A percentile compares a stretch with the other conserved stretches of the same genome.
Conservation (phyloP, 2,113 vertebrate genomes). For the Ammospiza caudacuta region DNA sequence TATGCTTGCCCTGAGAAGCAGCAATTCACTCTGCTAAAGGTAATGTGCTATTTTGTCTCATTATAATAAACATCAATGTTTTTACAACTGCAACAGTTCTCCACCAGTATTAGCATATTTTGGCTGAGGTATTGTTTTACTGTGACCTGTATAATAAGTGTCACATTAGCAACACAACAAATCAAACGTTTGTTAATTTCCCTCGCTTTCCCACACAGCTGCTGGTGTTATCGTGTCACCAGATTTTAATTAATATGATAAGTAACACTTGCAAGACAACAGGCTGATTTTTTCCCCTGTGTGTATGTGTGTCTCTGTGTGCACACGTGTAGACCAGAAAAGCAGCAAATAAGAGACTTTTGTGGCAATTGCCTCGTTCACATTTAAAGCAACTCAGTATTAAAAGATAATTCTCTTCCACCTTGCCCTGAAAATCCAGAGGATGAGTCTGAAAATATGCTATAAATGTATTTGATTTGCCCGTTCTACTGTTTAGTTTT, state of each 20-base stretch:
- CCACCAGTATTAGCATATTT: constrained; percentile 90
- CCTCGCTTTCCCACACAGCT: constrained; percentile 94
- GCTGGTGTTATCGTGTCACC: constrained; percentile 92
- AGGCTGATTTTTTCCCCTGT: constrained; percentile 80
- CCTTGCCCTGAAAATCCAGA: constrained; percentile 11
- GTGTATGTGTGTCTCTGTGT: constrained; percentile 55
- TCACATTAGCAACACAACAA: constrained; percentile 99
- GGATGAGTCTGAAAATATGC: background rate
- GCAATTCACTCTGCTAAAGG: constrained; percentile 71
- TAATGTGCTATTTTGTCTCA: constrained; percentile 77
- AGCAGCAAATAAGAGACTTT: constrained; percentile 40
- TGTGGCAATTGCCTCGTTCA: constrained; percentile 23
- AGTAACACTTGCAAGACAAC: constrained; percentile 97
- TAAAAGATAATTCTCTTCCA: constrained; percentile 50
- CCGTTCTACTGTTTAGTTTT: constrained; percentile 33
- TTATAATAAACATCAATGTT: constrained; percentile 80
- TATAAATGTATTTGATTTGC: constrained; percentile 3
- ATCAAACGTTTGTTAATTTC: constrained; percentile 97
- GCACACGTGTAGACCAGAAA: constrained; percentile 62
- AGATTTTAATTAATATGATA: constrained; percentile 99
- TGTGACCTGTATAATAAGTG: constrained; percentile 98
- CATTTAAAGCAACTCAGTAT: constrained; percentile 29
- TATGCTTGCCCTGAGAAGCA: constrained; percentile 13
- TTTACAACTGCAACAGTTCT: constrained; percentile 85
- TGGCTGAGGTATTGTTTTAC: constrained; percentile 90